Evolutionary conservation across 2,797 vertebrate genomes (phyloP), one percentile per base, ranked within the genome.

Genomic region (Decapterus maruadsi): DNA sequence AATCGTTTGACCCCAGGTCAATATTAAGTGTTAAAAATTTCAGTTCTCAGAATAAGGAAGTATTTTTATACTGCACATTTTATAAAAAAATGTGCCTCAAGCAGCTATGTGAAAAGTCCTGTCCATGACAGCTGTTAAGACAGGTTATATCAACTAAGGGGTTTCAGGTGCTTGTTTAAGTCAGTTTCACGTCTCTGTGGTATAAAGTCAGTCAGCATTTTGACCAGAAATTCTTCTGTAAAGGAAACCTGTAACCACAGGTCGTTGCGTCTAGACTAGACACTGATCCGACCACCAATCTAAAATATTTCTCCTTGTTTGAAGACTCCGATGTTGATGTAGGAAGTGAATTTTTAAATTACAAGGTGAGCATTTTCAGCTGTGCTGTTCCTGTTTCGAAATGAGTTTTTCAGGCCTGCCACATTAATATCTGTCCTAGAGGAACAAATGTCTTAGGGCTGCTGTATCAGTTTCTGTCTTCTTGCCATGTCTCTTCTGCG

Each of bases 391-490:
- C n/a, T 63, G n/a, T 77, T 62, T 79, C 51, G 38, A 66, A 71
- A 77, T 75, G 57, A 67, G 17, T 75, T 78, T 81, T 85, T 88
- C 64, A 75, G 63, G 17, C 50, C 38, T 48, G 48, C 34, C 64
- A 51, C 66, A 68, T 56, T 74, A 56, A 77, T 75, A 60, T 72
- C 22, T 66, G 43, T 76, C 77, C 74, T 59, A 36, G 2, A 51
- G 75, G 79, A 87, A 81, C 78, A 76, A 54, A 71, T 64, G 61
- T 74, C 76, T 83, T 72, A 64, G 0, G 17, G 53, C 79, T 75
- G 51, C 80, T 82, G 70, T 69, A 80, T 88, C 80, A 48, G 68
- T 84, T 88, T 85, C 81, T 26, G 4, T 85, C 57, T 61, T 84
- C 51, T 78, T 82, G 81, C 75, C 78, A 74, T 89, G 64, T 81